Evolutionary conservation across 2,888 invertebrate genomes (phyloP), one percentile per base, ranked within the genome.

Genomic region (Notodonta ziczac): DNA sequence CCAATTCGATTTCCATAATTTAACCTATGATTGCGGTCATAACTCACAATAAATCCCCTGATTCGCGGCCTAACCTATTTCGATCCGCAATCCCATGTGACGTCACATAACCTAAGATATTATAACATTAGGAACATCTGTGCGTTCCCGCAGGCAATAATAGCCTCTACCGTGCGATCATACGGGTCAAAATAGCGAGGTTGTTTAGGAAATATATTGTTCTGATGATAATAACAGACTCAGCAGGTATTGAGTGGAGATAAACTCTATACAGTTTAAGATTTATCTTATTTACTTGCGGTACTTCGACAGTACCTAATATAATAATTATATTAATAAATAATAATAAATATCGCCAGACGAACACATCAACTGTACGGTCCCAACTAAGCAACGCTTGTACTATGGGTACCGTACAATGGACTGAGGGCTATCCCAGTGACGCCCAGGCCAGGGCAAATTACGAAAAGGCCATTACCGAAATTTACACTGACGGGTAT

Each of bases 201-300:
- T 52, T 4, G 7, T 52, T 7, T 9, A 13, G 8, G 32, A 32
- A 52, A 24, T 32, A 52, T 52, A 52, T 52, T 52, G 52, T 52
- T 52, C 24, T 24, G 32, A 35, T 32, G 52, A 52, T 52, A 52
- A 52, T 52, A 24, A 52, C 5, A 24, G 51, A 24, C 24, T 12
- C 52, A 35, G 52, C 52, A 52, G 52, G 52, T 52, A 52, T 32
- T 35, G 52, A 10, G 3, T 52, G 10, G n/a, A n/a, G n/a, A n/a
- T n/a, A n/a, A 50, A 50, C 5, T 46, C n/a, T 13, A 14, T 14
- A 50, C 14, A 13, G 2, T 44, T 44, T 44, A 10, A 12, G 44
- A 44, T 1, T 24, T 24, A 24, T 1, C 24, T 24, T 24, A 2
- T 24, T 24, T 24, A 24, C 24, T 24, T 24, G 24, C 24, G 24